Percentiles rank a stretch among this genome's conserved stretches.
phyloP scores from a whole-genome alignment of 2,888 invertebrate species.

The Sipha maydis region DNA sequence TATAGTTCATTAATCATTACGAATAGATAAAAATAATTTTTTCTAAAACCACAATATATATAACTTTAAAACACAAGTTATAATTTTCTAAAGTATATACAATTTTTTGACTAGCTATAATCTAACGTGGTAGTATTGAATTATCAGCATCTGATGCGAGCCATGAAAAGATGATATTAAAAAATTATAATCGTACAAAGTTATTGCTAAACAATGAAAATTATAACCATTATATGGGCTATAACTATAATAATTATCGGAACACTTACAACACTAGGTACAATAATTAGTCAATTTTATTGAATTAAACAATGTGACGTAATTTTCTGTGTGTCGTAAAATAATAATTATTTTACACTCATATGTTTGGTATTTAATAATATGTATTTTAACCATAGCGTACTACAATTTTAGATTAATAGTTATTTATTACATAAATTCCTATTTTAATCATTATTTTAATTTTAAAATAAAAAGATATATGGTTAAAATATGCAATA shows the following conservation, averaged over 20 bases:
- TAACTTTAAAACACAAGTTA: background rate
- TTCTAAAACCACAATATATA: background rate
- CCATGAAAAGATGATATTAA: background rate
- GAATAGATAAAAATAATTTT: background rate
- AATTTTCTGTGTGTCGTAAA: background rate
- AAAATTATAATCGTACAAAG: background rate
- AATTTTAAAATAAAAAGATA: background rate
- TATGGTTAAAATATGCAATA: background rate
- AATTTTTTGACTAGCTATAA: background rate
- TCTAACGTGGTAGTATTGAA: background rate
- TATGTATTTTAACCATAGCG: background rate
- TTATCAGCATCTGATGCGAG: background rate
- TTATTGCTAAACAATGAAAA: background rate
- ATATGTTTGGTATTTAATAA: background rate
- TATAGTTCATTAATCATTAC: background rate
- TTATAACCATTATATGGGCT: background rate
- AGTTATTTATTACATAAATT: background rate
- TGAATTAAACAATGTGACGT: background rate
- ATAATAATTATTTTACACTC: background rate
- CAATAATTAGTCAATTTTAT: background rate
- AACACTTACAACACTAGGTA: background rate
- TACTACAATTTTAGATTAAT: too few species aligned
- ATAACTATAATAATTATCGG: background rate
- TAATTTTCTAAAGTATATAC: background rate
- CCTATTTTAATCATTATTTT: background rate